phyloP scores from a whole-genome alignment of 1,140 invertebrate genomes.

The Phortica variegata region DNA sequence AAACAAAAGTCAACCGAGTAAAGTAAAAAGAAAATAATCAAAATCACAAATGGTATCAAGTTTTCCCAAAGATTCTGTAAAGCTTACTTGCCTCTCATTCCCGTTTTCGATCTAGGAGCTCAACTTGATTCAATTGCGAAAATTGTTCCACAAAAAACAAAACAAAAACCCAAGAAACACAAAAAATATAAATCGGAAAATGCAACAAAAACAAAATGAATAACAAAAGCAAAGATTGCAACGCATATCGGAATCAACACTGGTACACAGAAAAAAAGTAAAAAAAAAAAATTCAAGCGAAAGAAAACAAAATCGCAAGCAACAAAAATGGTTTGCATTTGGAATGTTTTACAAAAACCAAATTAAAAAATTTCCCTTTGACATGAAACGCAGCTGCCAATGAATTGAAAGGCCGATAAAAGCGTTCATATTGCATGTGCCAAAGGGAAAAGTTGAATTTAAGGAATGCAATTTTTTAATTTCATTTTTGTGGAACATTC shows the following conservation, averaged over 20 bases:
- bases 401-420: no score
- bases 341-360: slow-evolving; percentile 50
- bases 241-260: slow-evolving; percentile 6
- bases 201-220: slow-evolving; percentile 3
- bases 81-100: slow-evolving; percentile 58
- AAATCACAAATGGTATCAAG: slow-evolving; percentile 51
- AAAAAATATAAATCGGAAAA: slow-evolving; percentile 14
- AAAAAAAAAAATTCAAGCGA: slow-evolving; percentile 1
- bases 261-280: no score
- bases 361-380: slow-evolving; percentile 31
- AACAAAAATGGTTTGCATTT: no score
- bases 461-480: slow-evolving; percentile 46
- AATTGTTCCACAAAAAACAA: slow-evolving; percentile 56
- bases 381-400: slow-evolving; percentile 14
- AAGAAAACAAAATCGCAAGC: no score
- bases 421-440: slow-evolving; percentile 14
- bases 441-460: slow-evolving; percentile 36
- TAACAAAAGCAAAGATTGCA: slow-evolving; percentile 18
- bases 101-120: slow-evolving; percentile 58
- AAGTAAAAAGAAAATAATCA: slow-evolving; percentile 17
- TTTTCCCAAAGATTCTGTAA: slow-evolving; percentile 57
- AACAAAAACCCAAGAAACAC: slow-evolving; percentile 24
- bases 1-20: slow-evolving; percentile 27
- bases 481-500: slow-evolving; percentile 56
- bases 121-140: slow-evolving; percentile 58